Conservation (phyloP, 1,140 invertebrate genomes). For the Archegozetes longisetosus region DNA sequence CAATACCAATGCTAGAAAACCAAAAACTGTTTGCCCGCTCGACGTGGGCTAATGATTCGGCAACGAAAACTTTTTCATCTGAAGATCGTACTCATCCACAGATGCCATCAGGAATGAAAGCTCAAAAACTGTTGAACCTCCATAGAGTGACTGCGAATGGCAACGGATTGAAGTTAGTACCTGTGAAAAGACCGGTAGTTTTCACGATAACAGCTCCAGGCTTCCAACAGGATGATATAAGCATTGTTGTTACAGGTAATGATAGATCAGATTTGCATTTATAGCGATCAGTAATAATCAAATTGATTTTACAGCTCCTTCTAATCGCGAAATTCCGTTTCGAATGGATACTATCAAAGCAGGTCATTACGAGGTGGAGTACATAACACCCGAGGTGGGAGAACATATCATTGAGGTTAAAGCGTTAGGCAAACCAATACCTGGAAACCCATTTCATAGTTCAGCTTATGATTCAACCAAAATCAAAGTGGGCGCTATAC, state of each 20-base stretch:
- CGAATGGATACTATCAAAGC: constrained; percentile 17
- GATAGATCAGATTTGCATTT: neutral
- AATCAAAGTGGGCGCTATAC: constrained; percentile 73
- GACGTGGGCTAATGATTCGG: too few relatives aligned
- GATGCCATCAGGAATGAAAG: neutral
- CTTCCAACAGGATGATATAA: constrained; percentile 34
- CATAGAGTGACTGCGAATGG: constrained; percentile 37
- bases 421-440: constrained; percentile 53
- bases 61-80: too few relatives aligned
- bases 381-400: constrained; percentile 35
- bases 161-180: constrained; percentile 44
- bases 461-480: constrained; percentile 87
- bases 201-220: constrained; percentile 41
- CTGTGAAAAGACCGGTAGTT: constrained; percentile 40
- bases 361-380: constrained; percentile 23
- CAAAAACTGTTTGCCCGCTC: too few relatives aligned
- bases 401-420: constrained; percentile 71
- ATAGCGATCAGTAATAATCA: neutral
- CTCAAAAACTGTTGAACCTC: constrained; percentile 11
- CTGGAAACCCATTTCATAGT: constrained; percentile 73
- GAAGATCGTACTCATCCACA: neutral
- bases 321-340: constrained; percentile 25
- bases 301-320: constrained; percentile 32
- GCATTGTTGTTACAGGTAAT: constrained; percentile 37
- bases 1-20: too few relatives aligned